These are phyloP conservation scores for Dasyornis broadbenti DNA, from an alignment of 2,113 vertebrate genomes.

Conservation along the genomic window DNA sequence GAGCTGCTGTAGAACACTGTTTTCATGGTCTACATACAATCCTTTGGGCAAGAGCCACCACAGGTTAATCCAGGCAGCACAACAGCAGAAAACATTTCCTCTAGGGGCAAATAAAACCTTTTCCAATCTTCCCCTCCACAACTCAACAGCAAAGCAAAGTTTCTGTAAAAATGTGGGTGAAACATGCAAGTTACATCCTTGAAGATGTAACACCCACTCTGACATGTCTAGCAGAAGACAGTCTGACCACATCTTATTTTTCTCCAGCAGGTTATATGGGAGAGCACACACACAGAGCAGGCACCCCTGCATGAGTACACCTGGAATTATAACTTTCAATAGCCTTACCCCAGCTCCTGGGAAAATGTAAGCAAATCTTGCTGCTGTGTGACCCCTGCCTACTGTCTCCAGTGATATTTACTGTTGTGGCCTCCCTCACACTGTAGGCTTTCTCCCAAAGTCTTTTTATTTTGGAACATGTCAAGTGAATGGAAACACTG, in stretches of 20 bases:
- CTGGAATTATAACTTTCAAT: not conserved
- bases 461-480: not conserved
- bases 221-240: not conserved
- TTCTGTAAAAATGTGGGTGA: not conserved
- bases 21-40: not conserved
- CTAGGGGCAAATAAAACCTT: not conserved
- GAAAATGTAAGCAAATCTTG: not conserved
- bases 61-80: not conserved
- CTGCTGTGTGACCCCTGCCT: not conserved
- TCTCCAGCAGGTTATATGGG: not conserved
- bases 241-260: not conserved
- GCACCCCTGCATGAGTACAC: not conserved
- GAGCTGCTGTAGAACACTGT: not conserved
- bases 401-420: not conserved
- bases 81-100: not conserved
- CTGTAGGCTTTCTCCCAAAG: not conserved
- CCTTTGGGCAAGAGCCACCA: not conserved
- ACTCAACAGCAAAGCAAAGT: not conserved
- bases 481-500: not conserved
- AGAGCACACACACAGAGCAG: not conserved
- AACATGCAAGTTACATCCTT: not conserved
- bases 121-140: not conserved
- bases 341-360: too few relatives aligned
- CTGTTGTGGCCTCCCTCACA: accelerated
- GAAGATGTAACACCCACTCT: not conserved